phyloP scores from a whole-genome alignment of 1,140 invertebrate genomes.

The Heliconius melpomene region DNA sequence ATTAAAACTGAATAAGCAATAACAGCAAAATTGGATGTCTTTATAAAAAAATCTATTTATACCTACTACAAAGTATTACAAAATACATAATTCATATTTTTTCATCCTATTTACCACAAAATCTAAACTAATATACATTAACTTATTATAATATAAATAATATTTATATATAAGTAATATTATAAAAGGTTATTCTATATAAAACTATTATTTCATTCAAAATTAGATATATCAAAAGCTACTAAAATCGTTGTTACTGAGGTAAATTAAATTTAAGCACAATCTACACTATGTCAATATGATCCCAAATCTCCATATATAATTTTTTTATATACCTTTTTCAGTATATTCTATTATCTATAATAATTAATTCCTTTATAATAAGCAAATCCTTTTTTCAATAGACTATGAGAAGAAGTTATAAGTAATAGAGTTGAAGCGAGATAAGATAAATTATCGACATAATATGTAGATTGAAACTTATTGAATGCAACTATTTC shows the following conservation, averaged over 20 bases:
- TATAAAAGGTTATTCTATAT: background rate
- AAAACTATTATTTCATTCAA: background rate
- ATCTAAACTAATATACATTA: too few relatives aligned
- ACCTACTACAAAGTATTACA: background rate
- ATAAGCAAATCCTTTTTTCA: background rate
- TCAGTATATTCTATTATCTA: background rate
- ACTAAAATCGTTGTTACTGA: constrained; percentile 38
- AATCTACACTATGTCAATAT: background rate
- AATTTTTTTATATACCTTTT: background rate
- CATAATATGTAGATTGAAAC: constrained; percentile 8
- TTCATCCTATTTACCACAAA: background rate
- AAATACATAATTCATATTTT: background rate
- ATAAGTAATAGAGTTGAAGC: background rate
- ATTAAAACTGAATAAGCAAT: background rate
- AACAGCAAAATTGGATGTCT: background rate
- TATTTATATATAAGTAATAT: background rate
- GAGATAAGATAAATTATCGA: background rate
- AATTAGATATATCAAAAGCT: constrained; percentile 27
- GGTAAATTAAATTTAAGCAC: constrained; percentile 27
- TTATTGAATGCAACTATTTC: constrained; percentile 13
- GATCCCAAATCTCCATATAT: background rate
- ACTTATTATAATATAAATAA: too few relatives aligned
- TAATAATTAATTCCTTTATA: background rate
- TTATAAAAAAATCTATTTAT: background rate
- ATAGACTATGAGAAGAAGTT: background rate